Percentiles rank a stretch among this genome's conserved stretches.
Evolutionary conservation across 2,888 invertebrate species (phyloP).

Genomic region (Priocnemis perturbator): DNA sequence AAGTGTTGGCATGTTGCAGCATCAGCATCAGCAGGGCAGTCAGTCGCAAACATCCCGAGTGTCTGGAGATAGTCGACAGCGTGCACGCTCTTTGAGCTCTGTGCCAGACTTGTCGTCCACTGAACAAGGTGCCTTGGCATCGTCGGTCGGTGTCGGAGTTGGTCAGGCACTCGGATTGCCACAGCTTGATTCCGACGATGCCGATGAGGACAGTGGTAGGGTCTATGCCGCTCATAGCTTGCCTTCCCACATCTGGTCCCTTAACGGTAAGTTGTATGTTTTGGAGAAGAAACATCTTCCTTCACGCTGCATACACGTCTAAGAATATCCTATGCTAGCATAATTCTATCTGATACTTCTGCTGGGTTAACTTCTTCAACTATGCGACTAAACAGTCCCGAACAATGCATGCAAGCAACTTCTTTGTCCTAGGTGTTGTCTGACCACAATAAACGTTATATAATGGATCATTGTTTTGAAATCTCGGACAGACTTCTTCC

Average conservation of each 20-base stretch:
- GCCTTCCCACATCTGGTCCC: slow-evolving; percentile 94
- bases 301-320: too few relatives aligned
- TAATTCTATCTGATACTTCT: too few relatives aligned
- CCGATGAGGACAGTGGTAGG: slow-evolving; percentile 78
- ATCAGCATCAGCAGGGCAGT: slow-evolving; percentile 74
- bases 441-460: too few relatives aligned
- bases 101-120: slow-evolving; percentile 83
- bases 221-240: slow-evolving; percentile 92
- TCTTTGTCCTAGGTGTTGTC: too few relatives aligned
- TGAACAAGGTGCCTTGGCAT: slow-evolving; percentile 81
- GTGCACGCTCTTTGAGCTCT: slow-evolving; percentile 88
- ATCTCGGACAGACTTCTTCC: too few relatives aligned
- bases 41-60: slow-evolving; percentile 70
- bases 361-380: too few relatives aligned
- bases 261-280: slow-evolving; percentile 83
- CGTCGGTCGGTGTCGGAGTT: slow-evolving; percentile 81
- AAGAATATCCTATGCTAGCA: too few relatives aligned
- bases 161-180: slow-evolving; percentile 82
- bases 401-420: too few relatives aligned
- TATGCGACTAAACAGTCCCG: too few relatives aligned
- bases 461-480: too few relatives aligned
- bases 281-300: too few relatives aligned
- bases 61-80: slow-evolving; percentile 78
- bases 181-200: slow-evolving; percentile 82
- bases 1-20: slow-evolving; percentile 84